Evolutionary conservation across 2,888 invertebrate genomes (phyloP).

Genomic region (Sisyra nigra): DNA sequence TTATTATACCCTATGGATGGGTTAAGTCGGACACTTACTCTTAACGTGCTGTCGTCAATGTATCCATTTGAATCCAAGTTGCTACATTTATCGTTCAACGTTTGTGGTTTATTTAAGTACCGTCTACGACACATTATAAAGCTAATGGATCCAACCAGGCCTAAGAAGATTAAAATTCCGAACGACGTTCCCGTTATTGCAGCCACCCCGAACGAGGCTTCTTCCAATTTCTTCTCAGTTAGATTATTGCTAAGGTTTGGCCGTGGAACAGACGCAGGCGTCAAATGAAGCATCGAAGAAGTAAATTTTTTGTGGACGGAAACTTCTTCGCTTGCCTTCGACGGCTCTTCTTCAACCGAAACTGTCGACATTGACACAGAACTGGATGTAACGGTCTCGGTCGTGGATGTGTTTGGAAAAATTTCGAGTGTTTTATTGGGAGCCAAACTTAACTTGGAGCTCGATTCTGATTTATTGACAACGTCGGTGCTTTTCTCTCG

Average conservation of each 20-base stretch:
- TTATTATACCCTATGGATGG: no score
- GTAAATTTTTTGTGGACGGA: slow-evolving; percentile 6
- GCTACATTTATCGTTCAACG: slow-evolving; percentile 64
- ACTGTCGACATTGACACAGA: background rate
- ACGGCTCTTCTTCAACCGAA: background rate
- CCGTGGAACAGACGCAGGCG: slow-evolving; percentile 19
- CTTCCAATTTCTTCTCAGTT: no score
- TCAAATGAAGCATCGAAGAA: slow-evolving; percentile 17
- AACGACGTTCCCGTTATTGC: slow-evolving; percentile 54
- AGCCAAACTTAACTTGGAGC: background rate
- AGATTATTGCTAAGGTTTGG: background rate
- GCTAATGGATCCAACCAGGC: slow-evolving; percentile 45
- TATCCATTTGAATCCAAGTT: slow-evolving; percentile 79
- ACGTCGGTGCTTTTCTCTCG: no score
- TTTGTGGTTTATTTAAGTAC: slow-evolving; percentile 69
- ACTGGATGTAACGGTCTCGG: background rate
- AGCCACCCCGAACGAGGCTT: slow-evolving; percentile 32
- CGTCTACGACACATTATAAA: slow-evolving; percentile 53
- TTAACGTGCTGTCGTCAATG: slow-evolving; percentile 71
- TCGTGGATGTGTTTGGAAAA: background rate
- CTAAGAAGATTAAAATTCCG: slow-evolving; percentile 45
- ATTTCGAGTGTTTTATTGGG: background rate
- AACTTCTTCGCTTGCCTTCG: slow-evolving; percentile 1
- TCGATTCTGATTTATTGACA: no score
- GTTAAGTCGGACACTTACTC: slow-evolving; percentile 37